Evolutionary conservation across 2,113 vertebrate species (phyloP).

Genomic region (Triplophysa rosa): DNA sequence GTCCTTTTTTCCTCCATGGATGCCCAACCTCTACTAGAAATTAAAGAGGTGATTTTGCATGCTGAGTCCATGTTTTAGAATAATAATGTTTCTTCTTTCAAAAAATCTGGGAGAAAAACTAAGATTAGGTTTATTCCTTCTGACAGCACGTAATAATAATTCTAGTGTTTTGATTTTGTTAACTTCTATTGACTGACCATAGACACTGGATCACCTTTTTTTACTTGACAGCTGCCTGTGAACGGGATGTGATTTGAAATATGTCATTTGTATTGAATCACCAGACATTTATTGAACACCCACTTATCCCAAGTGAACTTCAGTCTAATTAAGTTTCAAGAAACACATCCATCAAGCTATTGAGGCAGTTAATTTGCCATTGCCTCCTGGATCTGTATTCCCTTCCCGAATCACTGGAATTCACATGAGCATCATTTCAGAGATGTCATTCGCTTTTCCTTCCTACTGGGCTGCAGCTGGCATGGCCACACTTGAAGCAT

Average conservation of each 20-base stretch:
- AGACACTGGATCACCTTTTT: conserved; percentile 17
- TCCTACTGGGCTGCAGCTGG: conserved; percentile 50
- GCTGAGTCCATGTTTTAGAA: conserved; percentile 5
- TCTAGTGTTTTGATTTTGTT: background rate
- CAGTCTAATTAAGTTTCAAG: conserved; percentile 78
- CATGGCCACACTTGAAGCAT: conserved; percentile 32
- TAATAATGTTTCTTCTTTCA: background rate
- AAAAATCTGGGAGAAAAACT: background rate
- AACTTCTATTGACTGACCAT: background rate
- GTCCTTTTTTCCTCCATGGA: background rate
- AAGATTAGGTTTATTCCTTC: background rate
- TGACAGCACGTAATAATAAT: background rate
- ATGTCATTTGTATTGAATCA: conserved; percentile 67
- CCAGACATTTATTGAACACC: conserved; percentile 74
- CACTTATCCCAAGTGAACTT: conserved; percentile 75
- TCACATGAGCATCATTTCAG: conserved; percentile 44
- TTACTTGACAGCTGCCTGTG: conserved; percentile 48
- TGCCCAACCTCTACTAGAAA: background rate
- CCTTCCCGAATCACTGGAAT: conserved; percentile 56
- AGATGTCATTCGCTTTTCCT: conserved; percentile 42
- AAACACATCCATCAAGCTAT: conserved; percentile 76
- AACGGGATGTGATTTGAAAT: conserved; percentile 68
- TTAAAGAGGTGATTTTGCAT: conserved; percentile 5
- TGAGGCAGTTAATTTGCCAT: conserved; percentile 71
- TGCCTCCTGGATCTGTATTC: conserved; percentile 62